A percentile compares a stretch with the other conserved stretches of the same genome.
Evolutionary conservation across 1,140 invertebrate genomes (phyloP).

Genomic region (Diabrotica undecimpunctata): DNA sequence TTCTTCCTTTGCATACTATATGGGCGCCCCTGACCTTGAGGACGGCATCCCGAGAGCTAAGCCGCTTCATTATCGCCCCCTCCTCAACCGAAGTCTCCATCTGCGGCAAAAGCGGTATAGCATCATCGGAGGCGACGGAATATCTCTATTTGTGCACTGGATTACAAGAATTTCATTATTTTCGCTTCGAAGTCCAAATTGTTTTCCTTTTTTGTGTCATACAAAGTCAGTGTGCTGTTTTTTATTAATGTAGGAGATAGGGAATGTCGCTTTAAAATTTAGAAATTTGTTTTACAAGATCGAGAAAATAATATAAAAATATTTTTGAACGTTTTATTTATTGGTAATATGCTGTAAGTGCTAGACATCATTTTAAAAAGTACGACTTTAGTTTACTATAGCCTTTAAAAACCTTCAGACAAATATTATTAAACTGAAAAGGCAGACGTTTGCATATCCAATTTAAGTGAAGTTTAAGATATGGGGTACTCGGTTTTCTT

Average conservation of each 20-base stretch:
- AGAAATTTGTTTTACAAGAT: no score
- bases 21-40: conserved; percentile 5
- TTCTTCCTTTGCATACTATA: not conserved
- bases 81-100: not conserved
- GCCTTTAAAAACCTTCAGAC: no score
- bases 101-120: conserved; percentile 2
- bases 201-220: not conserved
- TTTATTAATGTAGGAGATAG: not conserved
- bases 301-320: no score
- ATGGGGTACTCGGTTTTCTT: no score
- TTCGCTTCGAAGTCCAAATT: not conserved
- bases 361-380: no score
- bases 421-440: no score
- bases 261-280: no score
- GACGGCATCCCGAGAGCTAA: conserved; percentile 6
- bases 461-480: no score
- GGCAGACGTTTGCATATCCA: no score
- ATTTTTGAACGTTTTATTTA: no score
- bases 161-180: conserved; percentile 20
- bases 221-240: not conserved
- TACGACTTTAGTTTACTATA: no score
- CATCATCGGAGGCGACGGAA: conserved; percentile 16
- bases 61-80: conserved; percentile 18
- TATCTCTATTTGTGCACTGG: conserved; percentile 27
- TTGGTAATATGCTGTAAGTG: no score